Evolutionary conservation across 2,797 vertebrate species (phyloP), one percentile per base, ranked within the genome.

Genomic region (Monodelphis domestica): DNA sequence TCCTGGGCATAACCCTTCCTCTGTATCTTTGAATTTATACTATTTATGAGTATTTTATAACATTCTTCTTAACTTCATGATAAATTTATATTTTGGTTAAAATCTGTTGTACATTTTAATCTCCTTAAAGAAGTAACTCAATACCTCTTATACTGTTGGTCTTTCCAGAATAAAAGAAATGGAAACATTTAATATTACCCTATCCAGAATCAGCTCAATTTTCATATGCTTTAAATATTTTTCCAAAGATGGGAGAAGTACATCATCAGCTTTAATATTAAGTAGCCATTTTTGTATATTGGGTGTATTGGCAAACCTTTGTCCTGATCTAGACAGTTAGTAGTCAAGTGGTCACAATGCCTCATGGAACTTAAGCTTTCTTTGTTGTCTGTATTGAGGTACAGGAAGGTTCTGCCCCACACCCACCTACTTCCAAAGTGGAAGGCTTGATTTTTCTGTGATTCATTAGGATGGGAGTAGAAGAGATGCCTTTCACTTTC

Each of bases 221-320:
- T 96, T 54, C 53, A 50, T 63, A 50, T 93, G 56, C 84, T 95
- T 93, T 51, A 91, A 14, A 24, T 91, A 14, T 21, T 55, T 90
- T 30, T 0, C 88, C 51, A n/a, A 30, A 89, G 21, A 59, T 92
- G n/a, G 55, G 84, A 54, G 78, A 89, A 52, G 70, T 10, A 0
- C 24, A 84, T 12, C 26, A 4, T 84, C 38, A 45, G 21, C 9
- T 45, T 24, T 87, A 30, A 21, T 21, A 38, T 30, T 56, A 12
- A 78, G 88, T 45, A 26, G 21, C 0, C 28, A 90, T 15, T 52
- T 55, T 12, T 53, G n/a, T 15, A 29, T 7, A 51, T 90, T 33
- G 38, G 89, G 21, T 30, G 51, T 52, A 56, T 38, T 88, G 50
- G 53, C 63, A 92, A 91, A 2, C 15, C 53, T 24, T 53, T 70